Evolutionary conservation across 2,113 vertebrate species (phyloP).

Genomic region (Nothobranchius furzeri): DNA sequence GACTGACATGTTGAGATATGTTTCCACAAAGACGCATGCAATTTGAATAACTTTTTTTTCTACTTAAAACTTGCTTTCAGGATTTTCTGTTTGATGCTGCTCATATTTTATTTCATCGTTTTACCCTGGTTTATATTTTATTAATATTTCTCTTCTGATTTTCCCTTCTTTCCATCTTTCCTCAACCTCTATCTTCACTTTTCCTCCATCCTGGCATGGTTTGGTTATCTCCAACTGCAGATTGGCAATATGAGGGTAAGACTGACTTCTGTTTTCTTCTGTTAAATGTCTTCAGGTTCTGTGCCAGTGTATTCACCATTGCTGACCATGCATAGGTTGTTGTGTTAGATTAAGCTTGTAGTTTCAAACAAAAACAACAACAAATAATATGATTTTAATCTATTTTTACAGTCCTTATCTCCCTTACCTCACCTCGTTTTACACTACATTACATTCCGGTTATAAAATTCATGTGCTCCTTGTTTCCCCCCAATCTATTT

Average conservation of each 20-base stretch:
- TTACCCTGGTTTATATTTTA: slow-evolving; percentile 22
- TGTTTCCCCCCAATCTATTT: neutral
- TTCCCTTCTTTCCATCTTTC: slow-evolving; percentile 22
- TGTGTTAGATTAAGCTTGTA: neutral
- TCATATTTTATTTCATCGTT: neutral
- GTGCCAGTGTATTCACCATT: slow-evolving; percentile 49
- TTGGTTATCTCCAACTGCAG: slow-evolving; percentile 83
- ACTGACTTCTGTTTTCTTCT: slow-evolving; percentile 49
- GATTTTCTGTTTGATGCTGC: neutral
- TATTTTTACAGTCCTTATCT: slow-evolving; percentile 15
- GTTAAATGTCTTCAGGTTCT: slow-evolving; percentile 37
- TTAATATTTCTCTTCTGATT: slow-evolving; percentile 15
- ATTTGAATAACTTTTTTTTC: too few relatives aligned
- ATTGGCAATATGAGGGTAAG: slow-evolving; percentile 99
- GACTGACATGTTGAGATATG: too few relatives aligned
- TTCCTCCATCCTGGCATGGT: slow-evolving; percentile 77
- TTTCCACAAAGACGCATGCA: too few relatives aligned
- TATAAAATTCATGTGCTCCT: neutral
- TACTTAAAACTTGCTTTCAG: too few relatives aligned
- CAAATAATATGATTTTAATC: neutral
- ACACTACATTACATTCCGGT: slow-evolving; percentile 11
- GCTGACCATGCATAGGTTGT: slow-evolving; percentile 27
- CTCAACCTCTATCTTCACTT: slow-evolving; percentile 29
- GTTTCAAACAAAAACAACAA: slow-evolving; percentile 13
- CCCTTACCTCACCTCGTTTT: slow-evolving; percentile 18